phyloP scores from a whole-genome alignment of 1,140 invertebrate species.

The Mycetomoellerius zeteki region DNA sequence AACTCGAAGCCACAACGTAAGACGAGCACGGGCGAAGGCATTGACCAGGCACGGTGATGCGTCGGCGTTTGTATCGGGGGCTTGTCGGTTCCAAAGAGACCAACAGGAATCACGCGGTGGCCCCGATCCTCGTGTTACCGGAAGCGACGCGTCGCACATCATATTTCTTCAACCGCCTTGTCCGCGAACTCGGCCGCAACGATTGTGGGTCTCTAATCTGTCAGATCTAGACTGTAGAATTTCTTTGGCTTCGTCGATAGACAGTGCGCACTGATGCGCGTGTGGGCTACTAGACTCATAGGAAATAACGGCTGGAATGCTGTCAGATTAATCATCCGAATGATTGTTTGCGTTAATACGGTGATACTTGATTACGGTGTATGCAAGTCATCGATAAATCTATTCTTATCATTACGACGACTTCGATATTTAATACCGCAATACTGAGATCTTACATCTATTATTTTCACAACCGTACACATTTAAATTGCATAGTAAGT shows the following conservation, averaged over 20 bases:
- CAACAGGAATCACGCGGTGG: slow-evolving; percentile 4
- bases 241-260: slow-evolving; percentile 9
- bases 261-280: not conserved
- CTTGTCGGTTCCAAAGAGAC: slow-evolving; percentile 7
- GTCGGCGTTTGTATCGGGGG: not conserved
- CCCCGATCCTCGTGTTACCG: slow-evolving; percentile 21
- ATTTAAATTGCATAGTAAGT: not conserved
- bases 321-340: not conserved
- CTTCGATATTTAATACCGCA: slow-evolving; percentile 4
- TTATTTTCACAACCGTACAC: not conserved
- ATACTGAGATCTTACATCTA: not conserved
- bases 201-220: slow-evolving; percentile 11
- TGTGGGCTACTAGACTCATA: not conserved
- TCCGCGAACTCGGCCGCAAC: slow-evolving; percentile 6
- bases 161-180: slow-evolving; percentile 29
- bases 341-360: not conserved
- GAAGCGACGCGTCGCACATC: slow-evolving; percentile 37
- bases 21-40: not conserved
- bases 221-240: slow-evolving; percentile 20
- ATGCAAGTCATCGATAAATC: not conserved
- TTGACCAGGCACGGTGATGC: slow-evolving; percentile 6
- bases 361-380: not conserved
- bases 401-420: not conserved
- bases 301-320: not conserved
- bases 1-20: slow-evolving; percentile 2